Evolutionary conservation across 2,888 invertebrate species (phyloP).

Genomic region (Patella pellucida): DNA sequence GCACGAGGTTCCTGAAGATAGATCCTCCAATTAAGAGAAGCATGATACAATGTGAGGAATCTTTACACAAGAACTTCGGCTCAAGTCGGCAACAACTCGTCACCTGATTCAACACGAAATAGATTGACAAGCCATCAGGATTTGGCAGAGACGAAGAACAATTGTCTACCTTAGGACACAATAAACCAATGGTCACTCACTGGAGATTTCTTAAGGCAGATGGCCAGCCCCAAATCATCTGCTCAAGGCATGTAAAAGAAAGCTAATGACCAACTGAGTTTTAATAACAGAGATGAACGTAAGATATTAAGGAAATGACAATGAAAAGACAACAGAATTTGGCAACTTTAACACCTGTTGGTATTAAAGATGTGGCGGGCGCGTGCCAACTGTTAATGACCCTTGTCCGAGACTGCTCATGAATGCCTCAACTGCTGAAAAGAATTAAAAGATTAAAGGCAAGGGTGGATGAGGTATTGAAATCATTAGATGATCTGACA

Average conservation of each 20-base stretch:
- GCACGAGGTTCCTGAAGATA: too few relatives aligned
- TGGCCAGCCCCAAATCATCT: not conserved
- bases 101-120: too few relatives aligned
- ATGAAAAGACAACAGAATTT: constrained; percentile 10
- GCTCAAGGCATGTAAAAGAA: constrained; percentile 3
- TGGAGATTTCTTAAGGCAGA: not conserved
- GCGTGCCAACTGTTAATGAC: constrained; percentile 2
- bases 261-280: constrained; percentile 6
- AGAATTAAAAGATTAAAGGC: constrained; percentile 10
- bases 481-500: not conserved
- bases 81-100: too few relatives aligned
- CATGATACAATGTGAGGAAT: too few relatives aligned
- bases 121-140: too few relatives aligned
- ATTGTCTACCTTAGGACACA: too few relatives aligned
- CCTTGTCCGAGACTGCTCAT: not conserved
- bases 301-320: not conserved
- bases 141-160: too few relatives aligned
- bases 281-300: constrained; percentile 9
- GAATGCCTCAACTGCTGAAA: not conserved
- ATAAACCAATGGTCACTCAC: not conserved
- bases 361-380: not conserved
- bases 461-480: constrained; percentile 5
- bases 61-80: too few relatives aligned
- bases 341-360: constrained; percentile 5
- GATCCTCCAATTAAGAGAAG: too few relatives aligned